Conservation (phyloP, 1,140 invertebrate genomes). For the Hypothenemus hampei region DNA sequence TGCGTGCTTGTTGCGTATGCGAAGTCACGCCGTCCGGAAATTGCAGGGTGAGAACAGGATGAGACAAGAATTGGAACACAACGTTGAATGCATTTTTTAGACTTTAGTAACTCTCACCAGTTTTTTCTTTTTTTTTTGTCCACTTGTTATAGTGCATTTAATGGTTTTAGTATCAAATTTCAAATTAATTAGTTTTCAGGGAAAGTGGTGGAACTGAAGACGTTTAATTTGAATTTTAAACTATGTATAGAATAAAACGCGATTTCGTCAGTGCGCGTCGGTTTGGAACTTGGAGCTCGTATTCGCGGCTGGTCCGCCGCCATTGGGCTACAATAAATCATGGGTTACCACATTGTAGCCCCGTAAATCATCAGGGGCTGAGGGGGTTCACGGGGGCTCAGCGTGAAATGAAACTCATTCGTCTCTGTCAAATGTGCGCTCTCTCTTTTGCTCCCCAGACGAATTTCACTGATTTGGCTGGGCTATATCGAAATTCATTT, state of each 20-base stretch:
- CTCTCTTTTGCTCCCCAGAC: constrained; percentile 37
- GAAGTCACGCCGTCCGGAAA: constrained; percentile 34
- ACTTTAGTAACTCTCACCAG: too few species aligned
- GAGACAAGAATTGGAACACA: too few species aligned
- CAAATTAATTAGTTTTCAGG: too few species aligned
- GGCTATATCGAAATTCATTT: too few species aligned
- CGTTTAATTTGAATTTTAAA: constrained; percentile 21
- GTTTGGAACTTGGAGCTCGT: constrained; percentile 20
- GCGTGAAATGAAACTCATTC: constrained; percentile 52
- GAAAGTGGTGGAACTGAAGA: too few species aligned
- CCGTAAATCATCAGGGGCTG: constrained; percentile 57
- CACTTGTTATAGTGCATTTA: too few species aligned
- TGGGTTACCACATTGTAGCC: constrained; percentile 64
- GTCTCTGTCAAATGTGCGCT: constrained; percentile 44
- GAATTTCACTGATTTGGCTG: constrained; percentile 25
- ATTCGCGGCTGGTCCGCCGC: constrained; percentile 40
- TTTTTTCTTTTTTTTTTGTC: too few species aligned
- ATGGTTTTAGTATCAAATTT: too few species aligned
- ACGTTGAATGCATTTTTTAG: too few species aligned
- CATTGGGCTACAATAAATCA: constrained; percentile 54
- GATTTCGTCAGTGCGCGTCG: constrained; percentile 18
- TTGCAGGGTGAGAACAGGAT: too few species aligned
- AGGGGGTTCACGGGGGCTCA: constrained; percentile 44
- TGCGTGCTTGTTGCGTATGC: constrained; percentile 43
- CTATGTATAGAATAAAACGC: constrained; percentile 14